Evolutionary conservation across 2,797 vertebrate genomes (phyloP), one percentile per base, ranked within the genome.

Genomic region (Diceros bicornis): DNA sequence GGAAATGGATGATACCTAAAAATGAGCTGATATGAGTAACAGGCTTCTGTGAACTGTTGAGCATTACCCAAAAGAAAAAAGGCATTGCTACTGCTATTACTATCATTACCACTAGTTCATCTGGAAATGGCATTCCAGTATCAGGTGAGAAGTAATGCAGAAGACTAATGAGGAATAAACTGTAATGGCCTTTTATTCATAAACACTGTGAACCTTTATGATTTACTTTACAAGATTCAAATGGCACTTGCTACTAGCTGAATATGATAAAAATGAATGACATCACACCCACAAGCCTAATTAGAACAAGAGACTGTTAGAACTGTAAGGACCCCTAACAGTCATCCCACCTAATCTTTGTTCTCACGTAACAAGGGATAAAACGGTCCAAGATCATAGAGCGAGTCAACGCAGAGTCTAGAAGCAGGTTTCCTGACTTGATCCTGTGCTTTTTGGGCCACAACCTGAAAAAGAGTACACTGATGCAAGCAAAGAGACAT

Each of bases 401-500:
- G 50, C 1, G 34, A 37, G 11, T 81, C 64, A 50, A 50, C 0
- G 1, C 32, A 72, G 25, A 89, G 16, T 21, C 89, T 75, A 55
- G 3, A 85, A 47, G 34, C 17, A 52, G 16, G 55, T 8, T 29
- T 47, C 34, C 34, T 78, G 7, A n/a, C 29, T 41, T 12, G 10
- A 79, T 2, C 34, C 37, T 57, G 18, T 12, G 10, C 25, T 62
- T 32, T 44, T 3, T 3, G 8, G 8, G 21, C 69, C 71, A 55
- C 25, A 21, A 21, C 64, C 55, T 32, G 50, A 34, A 37, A 74
- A 85, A 32, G 47, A 64, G 18, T 2, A 17, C n/a, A 71, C 23
- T 18, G 32, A 62, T 5, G 13, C 1, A 27, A 17, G 13, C 29
- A 29, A 32, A 4, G 14, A 59, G 62, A n/a, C 4, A 37, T 0